Conservation (phyloP, 2,888 invertebrate species). For the Platycheirus rosarum region DNA sequence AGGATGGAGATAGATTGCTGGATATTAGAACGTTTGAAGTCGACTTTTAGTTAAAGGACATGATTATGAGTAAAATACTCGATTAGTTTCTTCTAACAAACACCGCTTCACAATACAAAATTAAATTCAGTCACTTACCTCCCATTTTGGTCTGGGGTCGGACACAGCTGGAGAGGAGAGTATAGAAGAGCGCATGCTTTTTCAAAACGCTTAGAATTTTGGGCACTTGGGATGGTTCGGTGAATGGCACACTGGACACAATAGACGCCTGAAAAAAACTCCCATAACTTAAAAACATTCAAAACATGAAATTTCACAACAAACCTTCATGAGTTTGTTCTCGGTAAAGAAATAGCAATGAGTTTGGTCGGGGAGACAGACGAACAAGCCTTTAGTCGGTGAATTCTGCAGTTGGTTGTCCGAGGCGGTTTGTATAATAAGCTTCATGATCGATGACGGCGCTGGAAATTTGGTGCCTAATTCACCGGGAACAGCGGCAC, state of each 20-base stretch:
- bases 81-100: too few relatives aligned
- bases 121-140: slow-evolving; percentile 83
- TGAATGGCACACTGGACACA: slow-evolving; percentile 91
- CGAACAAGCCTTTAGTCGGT: slow-evolving; percentile 92
- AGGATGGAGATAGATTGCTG: too few relatives aligned
- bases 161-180: slow-evolving; percentile 94
- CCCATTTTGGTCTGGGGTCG: slow-evolving; percentile 89
- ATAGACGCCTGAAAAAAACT: slow-evolving; percentile 79
- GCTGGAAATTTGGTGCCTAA: slow-evolving; percentile 21
- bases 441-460: slow-evolving; percentile 81
- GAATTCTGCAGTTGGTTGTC: slow-evolving; percentile 89
- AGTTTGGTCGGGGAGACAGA: slow-evolving; percentile 94
- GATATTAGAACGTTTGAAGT: too few relatives aligned
- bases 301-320: background rate
- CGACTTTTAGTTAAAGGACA: too few relatives aligned
- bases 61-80: too few relatives aligned
- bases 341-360: slow-evolving; percentile 97
- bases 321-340: slow-evolving; percentile 86
- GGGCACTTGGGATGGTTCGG: slow-evolving; percentile 95
- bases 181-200: slow-evolving; percentile 96
- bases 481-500: slow-evolving; percentile 12
- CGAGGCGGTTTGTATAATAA: slow-evolving; percentile 91
- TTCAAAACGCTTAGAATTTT: slow-evolving; percentile 92
- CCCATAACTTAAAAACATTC: too few relatives aligned
- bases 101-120: background rate